Base-by-base conservation (phyloP, 2,797 vertebrate genomes). In the Dicrostonyx torquatus region DNA sequence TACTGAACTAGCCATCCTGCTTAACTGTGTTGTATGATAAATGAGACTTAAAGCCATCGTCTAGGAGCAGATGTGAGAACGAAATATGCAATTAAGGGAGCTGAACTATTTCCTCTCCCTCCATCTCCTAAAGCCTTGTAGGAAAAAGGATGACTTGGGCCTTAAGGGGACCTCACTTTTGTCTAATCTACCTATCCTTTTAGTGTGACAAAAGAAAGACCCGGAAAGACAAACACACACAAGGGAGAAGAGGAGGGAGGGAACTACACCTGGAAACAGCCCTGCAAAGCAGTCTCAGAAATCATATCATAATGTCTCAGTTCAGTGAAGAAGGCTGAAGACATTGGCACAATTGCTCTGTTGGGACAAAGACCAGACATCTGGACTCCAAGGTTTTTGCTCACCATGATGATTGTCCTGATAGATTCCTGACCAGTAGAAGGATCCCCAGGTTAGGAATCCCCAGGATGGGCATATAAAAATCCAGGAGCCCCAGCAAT, bases 241-340 rank as follows among this genome's bases (percentile, higher is more conserved):
- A 58, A 50, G 10, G 18, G 20, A 14, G 72, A 0, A 31, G 6
- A 26, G 4, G 4, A 20, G 37, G 50, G 64, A 43, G 31, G 7
- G 68, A 29, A 73, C 20, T 94, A 45, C 24, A 50, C 48, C 78
- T 85, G 29, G 26, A 79, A 93, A 95, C 55, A 76, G 40, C 91
- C 18, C 31, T 87, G 18, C 13, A 64, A 83, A 29, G 18, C 22
- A 83, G 82, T 86, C 80, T 94, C 73, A 73, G 58, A 95, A 91
- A 82, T 68, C 55, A 85, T 17, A n/a, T 29, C 88, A 29, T 66
- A 76, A 85, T 22, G 20, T 4, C 50, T 85, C 64, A 53, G 77
- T 40, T 93, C 53, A 72, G 34, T 50, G 50, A 45, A 15, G 37
- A 70, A 93, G 8, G 24, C 20, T 18, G 58, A 48, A n/a, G 68